Evolutionary conservation across 2,113 vertebrate species (phyloP).

Genomic region (Phylloscopus trochiloides): DNA sequence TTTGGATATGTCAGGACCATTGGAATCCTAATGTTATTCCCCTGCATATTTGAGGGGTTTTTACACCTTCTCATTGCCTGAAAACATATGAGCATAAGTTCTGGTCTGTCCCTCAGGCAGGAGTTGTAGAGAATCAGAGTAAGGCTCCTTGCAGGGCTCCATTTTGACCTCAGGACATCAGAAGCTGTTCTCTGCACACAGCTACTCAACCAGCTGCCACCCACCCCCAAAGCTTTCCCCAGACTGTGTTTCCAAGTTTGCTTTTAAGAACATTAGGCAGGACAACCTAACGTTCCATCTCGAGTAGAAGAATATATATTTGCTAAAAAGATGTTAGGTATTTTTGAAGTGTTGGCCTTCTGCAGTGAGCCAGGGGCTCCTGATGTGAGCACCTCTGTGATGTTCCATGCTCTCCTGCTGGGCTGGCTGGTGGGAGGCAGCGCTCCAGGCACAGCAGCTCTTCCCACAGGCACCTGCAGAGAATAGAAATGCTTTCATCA

Average conservation of each 20-base stretch:
- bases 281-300: neutral
- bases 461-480: neutral
- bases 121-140: neutral
- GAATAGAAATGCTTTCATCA: neutral
- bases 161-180: neutral
- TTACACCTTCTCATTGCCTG: neutral
- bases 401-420: neutral
- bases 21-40: neutral
- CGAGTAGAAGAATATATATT: neutral
- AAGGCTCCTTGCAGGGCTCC: neutral
- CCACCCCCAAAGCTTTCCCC: neutral
- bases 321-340: neutral
- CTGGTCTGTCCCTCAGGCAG: neutral
- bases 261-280: neutral
- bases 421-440: neutral
- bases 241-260: neutral
- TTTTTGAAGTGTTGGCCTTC: neutral
- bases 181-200: neutral
- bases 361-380: neutral
- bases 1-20: neutral
- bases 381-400: neutral
- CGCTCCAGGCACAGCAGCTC: neutral
- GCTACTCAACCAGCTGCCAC: neutral
- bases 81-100: neutral
- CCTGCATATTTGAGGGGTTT: neutral